phyloP scores from a whole-genome alignment of 2,113 vertebrate species.

The Microcebus jonahi region DNA sequence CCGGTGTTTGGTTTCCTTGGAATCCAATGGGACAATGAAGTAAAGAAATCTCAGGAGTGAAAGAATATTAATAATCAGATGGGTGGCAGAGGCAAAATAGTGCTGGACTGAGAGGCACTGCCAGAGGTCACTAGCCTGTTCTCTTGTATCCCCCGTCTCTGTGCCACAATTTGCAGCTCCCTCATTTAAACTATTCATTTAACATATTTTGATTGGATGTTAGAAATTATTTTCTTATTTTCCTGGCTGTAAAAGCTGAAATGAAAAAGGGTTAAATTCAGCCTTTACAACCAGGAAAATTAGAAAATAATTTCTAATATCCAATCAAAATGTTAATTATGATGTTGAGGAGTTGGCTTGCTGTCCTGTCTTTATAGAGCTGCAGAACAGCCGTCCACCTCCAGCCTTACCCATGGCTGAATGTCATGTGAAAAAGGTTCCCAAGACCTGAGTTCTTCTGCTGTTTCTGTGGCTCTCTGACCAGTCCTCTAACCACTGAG shows the following conservation, averaged over 20 bases:
- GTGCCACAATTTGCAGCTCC: background rate
- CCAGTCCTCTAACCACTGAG: no score
- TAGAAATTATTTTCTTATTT: no score
- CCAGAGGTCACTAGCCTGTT: background rate
- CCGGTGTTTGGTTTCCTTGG: conserved; percentile 39
- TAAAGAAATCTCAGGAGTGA: background rate
- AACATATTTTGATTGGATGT: background rate
- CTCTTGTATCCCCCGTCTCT: background rate
- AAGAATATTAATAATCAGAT: background rate
- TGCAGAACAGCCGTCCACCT: background rate
- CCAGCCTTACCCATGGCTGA: background rate
- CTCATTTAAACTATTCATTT: background rate
- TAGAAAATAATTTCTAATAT: background rate
- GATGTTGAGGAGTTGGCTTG: background rate
- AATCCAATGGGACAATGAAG: background rate
- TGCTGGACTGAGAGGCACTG: background rate
- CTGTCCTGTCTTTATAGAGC: background rate
- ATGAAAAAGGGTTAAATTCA: no score
- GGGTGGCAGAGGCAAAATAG: background rate
- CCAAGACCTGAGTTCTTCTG: background rate
- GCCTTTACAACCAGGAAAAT: background rate
- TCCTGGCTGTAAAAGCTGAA: no score
- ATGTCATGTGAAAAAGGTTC: background rate
- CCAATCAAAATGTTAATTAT: background rate
- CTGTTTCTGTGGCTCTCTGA: background rate